Evolutionary conservation across 1,140 invertebrate species (phyloP).

Genomic region (Pararge aegeria): DNA sequence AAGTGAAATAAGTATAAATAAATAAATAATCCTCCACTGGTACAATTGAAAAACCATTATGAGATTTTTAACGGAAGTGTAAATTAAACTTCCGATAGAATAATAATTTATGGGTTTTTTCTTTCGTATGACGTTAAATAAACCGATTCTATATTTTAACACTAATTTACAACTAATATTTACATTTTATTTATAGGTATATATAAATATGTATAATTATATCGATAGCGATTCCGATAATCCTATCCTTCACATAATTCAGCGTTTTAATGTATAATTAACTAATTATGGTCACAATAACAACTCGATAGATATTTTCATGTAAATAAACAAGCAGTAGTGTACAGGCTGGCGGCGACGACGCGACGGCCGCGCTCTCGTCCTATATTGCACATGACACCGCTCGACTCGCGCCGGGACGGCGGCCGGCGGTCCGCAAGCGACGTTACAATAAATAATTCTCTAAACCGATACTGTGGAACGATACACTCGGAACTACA

Average conservation of each 20-base stretch:
- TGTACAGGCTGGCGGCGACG: constrained; percentile 56
- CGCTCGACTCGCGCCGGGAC: not conserved
- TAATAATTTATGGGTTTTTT: constrained; percentile 79
- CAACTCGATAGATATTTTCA: constrained; percentile 77
- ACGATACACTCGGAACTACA: constrained; percentile 49
- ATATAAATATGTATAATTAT: constrained; percentile 79
- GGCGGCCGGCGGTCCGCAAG: constrained; percentile 45
- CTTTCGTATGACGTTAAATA: constrained; percentile 76
- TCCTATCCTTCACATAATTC: constrained; percentile 72
- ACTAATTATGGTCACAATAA: constrained; percentile 79
- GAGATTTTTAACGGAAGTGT: constrained; percentile 78
- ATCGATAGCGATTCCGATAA: constrained; percentile 72
- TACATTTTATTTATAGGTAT: constrained; percentile 79
- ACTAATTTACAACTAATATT: constrained; percentile 78
- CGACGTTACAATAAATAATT: constrained; percentile 76
- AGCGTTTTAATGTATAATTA: constrained; percentile 77
- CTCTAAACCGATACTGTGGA: constrained; percentile 68
- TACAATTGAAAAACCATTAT: constrained; percentile 78
- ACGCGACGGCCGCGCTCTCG: constrained; percentile 46
- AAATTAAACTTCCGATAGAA: constrained; percentile 73
- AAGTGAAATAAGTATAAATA: constrained; percentile 64
- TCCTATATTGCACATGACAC: constrained; percentile 45
- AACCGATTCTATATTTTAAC: constrained; percentile 78
- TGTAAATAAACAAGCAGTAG: constrained; percentile 78
- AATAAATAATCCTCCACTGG: constrained; percentile 72